Conservation (phyloP, 2,888 invertebrate genomes). For the Melinaea marsaeus region DNA sequence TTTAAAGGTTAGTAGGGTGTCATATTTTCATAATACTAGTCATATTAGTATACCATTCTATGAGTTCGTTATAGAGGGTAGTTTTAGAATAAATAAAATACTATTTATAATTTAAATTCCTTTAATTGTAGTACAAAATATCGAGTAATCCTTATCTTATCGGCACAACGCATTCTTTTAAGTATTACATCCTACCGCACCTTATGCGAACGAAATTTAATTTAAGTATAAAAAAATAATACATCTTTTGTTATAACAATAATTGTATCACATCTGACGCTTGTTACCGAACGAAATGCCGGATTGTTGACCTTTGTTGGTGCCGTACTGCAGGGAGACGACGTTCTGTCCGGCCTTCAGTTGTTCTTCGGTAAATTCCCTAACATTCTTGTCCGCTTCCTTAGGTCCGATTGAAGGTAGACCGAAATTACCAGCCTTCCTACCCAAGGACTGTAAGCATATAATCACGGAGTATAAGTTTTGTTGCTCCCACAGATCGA, state of each 20-base stretch:
- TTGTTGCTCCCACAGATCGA: constrained; percentile 97
- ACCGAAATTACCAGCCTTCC: constrained; percentile 92
- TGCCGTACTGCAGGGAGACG: constrained; percentile 96
- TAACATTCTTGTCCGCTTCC: constrained; percentile 95
- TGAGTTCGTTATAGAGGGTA: background rate
- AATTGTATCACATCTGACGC: constrained; percentile 90
- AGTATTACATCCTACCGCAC: constrained; percentile 38
- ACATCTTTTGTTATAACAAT: constrained; percentile 40
- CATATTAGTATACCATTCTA: background rate
- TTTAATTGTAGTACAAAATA: constrained; percentile 19
- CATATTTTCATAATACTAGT: background rate
- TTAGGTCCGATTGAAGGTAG: constrained; percentile 96
- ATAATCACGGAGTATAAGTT: constrained; percentile 98
- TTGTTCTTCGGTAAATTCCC: constrained; percentile 95
- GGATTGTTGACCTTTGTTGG: constrained; percentile 97
- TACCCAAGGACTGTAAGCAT: constrained; percentile 94
- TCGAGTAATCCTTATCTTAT: constrained; percentile 46
- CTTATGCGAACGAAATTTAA: constrained; percentile 33
- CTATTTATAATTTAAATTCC: background rate
- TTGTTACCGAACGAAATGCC: constrained; percentile 98
- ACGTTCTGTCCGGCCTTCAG: constrained; percentile 94
- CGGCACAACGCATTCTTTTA: constrained; percentile 35
- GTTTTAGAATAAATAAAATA: background rate
- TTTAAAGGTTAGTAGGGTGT: constrained; percentile 14
- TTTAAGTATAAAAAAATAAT: constrained; percentile 46